Evolutionary conservation across 2,888 invertebrate genomes (phyloP).

Genomic region (Spicauda simplicius): DNA sequence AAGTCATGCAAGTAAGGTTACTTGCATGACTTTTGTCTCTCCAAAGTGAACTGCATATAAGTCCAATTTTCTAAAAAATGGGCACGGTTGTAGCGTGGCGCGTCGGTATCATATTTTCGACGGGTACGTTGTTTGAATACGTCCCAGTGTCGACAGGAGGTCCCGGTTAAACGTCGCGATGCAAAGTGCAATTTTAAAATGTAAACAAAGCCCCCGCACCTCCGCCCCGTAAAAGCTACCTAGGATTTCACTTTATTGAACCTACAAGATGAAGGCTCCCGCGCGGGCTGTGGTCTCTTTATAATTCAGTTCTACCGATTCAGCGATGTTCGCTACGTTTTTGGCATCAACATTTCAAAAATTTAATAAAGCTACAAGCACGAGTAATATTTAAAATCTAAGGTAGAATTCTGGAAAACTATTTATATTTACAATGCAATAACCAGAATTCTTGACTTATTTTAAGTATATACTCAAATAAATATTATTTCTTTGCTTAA

Average conservation of each 20-base stretch:
- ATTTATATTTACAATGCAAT: no score
- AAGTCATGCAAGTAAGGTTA: no score
- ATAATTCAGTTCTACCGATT: slow-evolving; percentile 26
- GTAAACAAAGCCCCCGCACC: slow-evolving; percentile 80
- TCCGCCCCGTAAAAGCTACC: slow-evolving; percentile 75
- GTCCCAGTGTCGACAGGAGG: slow-evolving; percentile 72
- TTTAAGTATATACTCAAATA: no score
- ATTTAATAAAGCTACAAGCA: not conserved
- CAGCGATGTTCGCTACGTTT: slow-evolving; percentile 10
- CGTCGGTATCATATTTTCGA: slow-evolving; percentile 72
- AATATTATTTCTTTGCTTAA: no score
- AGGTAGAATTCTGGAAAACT: no score
- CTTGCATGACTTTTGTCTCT: no score
- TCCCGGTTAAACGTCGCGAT: slow-evolving; percentile 70
- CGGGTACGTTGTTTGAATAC: slow-evolving; percentile 78
- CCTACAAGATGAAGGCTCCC: slow-evolving; percentile 58
- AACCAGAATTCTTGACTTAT: no score
- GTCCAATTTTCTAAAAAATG: slow-evolving; percentile 44
- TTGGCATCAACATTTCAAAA: not conserved
- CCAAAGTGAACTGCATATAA: no score
- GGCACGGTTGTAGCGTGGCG: slow-evolving; percentile 47
- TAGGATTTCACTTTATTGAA: slow-evolving; percentile 77
- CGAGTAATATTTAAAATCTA: no score
- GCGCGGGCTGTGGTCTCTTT: slow-evolving; percentile 23
- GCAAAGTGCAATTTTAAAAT: slow-evolving; percentile 84